Percentiles rank a stretch among this genome's conserved stretches.
These are phyloP conservation scores for Porites lobata DNA, from an alignment of 92 coral and sea anemone genomes.

Conservation along the genomic window DNA sequence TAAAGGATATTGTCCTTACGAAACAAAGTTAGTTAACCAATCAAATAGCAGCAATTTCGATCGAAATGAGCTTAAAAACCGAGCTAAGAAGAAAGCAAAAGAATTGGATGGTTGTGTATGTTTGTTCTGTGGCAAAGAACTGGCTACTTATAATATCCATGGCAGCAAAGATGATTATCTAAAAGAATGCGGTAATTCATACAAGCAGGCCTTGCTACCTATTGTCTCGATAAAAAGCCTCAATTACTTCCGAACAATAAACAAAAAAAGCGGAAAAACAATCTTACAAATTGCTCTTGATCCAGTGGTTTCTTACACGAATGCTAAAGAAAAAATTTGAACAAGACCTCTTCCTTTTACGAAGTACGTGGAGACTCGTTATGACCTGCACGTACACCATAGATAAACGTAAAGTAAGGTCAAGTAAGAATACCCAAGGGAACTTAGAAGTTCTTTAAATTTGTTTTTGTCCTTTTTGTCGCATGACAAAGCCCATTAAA, in stretches of 20 bases:
- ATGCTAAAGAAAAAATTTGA: no score
- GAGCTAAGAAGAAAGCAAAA: not conserved
- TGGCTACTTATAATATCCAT: not conserved
- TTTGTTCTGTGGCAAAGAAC: not conserved
- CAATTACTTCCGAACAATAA: not conserved
- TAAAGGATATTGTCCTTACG: not conserved
- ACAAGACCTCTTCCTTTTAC: no score
- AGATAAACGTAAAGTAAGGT: not conserved
- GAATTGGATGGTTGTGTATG: not conserved
- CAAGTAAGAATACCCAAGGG: not conserved
- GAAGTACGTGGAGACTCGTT: not conserved
- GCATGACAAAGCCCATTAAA: not conserved
- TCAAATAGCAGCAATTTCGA: not conserved
- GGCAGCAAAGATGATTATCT: not conserved
- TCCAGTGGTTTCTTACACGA: not conserved
- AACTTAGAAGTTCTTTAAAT: not conserved
- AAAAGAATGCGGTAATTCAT: constrained; percentile 21
- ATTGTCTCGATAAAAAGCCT: not conserved
- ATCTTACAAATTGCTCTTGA: not conserved
- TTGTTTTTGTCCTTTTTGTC: not conserved
- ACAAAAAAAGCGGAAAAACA: constrained; percentile 40
- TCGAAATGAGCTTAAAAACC: not conserved
- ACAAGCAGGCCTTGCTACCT: not conserved
- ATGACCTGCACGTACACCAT: no score
- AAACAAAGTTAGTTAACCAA: not conserved